Base-by-base conservation (phyloP, 2,888 invertebrate species). In the Nomada fabriciana region DNA sequence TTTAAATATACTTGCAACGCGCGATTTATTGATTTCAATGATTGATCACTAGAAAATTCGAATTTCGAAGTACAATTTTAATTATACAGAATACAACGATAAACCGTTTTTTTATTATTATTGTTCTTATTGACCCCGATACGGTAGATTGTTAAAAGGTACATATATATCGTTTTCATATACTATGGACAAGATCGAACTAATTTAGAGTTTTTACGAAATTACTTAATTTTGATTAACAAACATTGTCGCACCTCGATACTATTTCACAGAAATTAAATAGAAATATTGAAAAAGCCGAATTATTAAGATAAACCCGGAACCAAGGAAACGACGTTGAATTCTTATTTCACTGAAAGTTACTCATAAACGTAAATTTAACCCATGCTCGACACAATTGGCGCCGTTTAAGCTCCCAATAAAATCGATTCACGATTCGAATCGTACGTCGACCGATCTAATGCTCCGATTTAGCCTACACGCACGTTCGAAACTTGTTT, bases 391-490 rank as follows among this genome's bases (percentile, higher is more conserved):
- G 4, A n/a, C 60, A 23, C 18, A 3, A 7, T 0, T 25, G 47
- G 13, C 29, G 53, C 13, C 36, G 47, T 55, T 78, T 55, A 68
- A 61, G 36, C 53, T 20, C 69, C 20, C 3, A 13, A 29, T 7
- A 23, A 9, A 20, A 29, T 59, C 57, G 43, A 23, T 47, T 20
- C 18, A 29, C 23, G 47, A 55, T 63, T 63, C 67, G 63, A 76
- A 64, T 13, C 15, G 25, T 60, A 42, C 53, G 20, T 52, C 15
- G 25, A 11, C 2, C 11, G 53, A 71, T 72, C 50, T 63, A 65
- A 72, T 79, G 67, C 52, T 15, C 29, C 64, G 77, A 79, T 79
- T 79, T 29, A n/a, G 15, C 29, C 76, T 13, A 47, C 57, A 43
- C 50, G 47, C 47, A 42, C 25, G 20, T 9, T 1, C 18, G 23